These are phyloP conservation scores for Lycophotia porphyrea DNA, from an alignment of 2,888 invertebrate species.

Conservation along the genomic window DNA sequence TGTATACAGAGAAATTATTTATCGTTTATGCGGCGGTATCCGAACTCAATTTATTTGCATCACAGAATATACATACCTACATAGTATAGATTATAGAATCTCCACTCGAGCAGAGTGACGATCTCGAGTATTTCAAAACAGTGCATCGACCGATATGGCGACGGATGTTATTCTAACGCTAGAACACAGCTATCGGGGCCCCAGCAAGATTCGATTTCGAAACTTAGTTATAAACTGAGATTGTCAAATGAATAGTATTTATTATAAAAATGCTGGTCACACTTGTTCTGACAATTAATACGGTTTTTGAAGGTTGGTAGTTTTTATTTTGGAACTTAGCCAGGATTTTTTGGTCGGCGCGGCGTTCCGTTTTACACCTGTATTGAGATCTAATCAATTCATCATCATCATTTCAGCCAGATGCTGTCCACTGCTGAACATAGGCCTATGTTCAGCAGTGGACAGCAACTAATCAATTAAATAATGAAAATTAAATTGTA, in stretches of 20 bases:
- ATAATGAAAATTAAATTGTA: background rate
- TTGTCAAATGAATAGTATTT: background rate
- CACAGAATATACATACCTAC: constrained; percentile 17
- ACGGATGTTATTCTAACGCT: constrained; percentile 51
- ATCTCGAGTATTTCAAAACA: constrained; percentile 51
- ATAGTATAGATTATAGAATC: constrained; percentile 15
- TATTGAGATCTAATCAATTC: background rate
- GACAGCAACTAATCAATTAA: background rate
- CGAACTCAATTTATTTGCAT: constrained; percentile 13
- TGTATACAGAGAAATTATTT: constrained; percentile 31
- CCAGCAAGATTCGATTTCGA: constrained; percentile 16
- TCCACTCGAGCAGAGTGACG: constrained; percentile 16
- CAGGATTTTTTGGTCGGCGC: background rate
- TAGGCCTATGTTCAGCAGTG: no score
- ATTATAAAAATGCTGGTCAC: constrained; percentile 8
- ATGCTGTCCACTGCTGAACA: no score
- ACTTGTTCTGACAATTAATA: background rate
- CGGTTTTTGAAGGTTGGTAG: constrained; percentile 19
- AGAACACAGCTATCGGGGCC: constrained; percentile 41
- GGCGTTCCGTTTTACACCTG: background rate
- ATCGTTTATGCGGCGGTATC: constrained; percentile 23
- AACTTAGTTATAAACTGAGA: constrained; percentile 15
- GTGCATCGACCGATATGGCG: constrained; percentile 54
- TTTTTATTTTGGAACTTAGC: constrained; percentile 30
- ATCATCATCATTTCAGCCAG: no score